Evolutionary conservation across 1,140 invertebrate genomes (phyloP).

Genomic region (Potamilus streckersoni): DNA sequence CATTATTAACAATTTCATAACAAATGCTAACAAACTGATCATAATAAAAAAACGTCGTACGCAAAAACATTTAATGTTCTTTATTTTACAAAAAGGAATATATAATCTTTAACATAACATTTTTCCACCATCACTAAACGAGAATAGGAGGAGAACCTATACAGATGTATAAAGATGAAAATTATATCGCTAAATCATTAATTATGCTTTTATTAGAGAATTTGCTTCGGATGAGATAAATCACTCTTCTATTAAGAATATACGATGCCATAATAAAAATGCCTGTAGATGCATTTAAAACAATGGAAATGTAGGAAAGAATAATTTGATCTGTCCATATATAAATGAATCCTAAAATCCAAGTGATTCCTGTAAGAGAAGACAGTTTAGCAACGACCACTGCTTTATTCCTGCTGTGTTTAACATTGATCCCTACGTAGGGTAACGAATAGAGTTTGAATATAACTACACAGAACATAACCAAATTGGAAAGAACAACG

Average conservation of each 20-base stretch:
- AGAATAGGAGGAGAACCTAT: too few relatives aligned
- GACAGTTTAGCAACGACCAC: constrained; percentile 14
- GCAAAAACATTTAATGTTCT: too few relatives aligned
- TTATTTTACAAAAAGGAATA: too few relatives aligned
- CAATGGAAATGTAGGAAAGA: constrained; percentile 15
- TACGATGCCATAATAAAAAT: constrained; percentile 24
- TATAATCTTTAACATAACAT: too few relatives aligned
- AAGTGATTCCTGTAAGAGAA: constrained; percentile 19
- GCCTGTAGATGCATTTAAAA: constrained; percentile 16
- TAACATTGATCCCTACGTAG: neutral
- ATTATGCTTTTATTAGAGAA: too few relatives aligned
- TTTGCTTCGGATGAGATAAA: neutral
- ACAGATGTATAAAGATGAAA: too few relatives aligned
- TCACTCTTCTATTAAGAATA: constrained; percentile 14
- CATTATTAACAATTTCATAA: too few relatives aligned
- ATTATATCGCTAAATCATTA: too few relatives aligned
- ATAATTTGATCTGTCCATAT: neutral
- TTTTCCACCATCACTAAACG: too few relatives aligned
- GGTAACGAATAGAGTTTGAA: neutral
- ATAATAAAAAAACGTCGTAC: too few relatives aligned
- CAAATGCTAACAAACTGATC: too few relatives aligned
- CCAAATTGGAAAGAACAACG: constrained; percentile 10
- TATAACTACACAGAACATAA: constrained; percentile 16
- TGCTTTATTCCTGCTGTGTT: constrained; percentile 7
- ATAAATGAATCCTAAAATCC: constrained; percentile 27